Percentiles rank a stretch among this genome's conserved stretches.
Evolutionary conservation across 2,888 invertebrate genomes (phyloP).

Genomic region (Coremacera marginata): DNA sequence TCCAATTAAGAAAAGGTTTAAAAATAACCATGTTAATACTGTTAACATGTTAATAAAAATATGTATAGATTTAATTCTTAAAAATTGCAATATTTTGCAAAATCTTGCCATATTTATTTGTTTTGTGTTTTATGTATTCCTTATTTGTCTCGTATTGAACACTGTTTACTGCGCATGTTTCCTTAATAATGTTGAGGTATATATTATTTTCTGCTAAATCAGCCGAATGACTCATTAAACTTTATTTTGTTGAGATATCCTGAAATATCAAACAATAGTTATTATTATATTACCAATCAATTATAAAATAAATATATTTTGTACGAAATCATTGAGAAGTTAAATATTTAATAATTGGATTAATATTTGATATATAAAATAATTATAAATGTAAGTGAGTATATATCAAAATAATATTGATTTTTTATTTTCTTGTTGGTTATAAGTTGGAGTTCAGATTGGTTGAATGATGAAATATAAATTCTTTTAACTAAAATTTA

Average conservation of each 20-base stretch:
- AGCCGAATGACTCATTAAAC: constrained; percentile 4
- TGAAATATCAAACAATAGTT: not conserved
- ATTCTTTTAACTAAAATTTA: too few relatives aligned
- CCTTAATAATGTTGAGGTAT: constrained; percentile 7
- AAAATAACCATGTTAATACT: too few relatives aligned
- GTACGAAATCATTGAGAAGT: not conserved
- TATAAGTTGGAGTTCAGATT: not conserved
- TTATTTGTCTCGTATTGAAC: not conserved
- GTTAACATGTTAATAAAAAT: too few relatives aligned
- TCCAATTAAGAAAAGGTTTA: too few relatives aligned
- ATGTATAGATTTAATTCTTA: too few relatives aligned
- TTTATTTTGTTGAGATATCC: not conserved
- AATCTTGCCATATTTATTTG: too few relatives aligned
- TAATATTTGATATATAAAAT: not conserved
- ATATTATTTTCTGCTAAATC: constrained; percentile 21
- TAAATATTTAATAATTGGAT: not conserved
- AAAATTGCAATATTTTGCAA: too few relatives aligned
- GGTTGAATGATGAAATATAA: not conserved
- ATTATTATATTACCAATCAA: not conserved
- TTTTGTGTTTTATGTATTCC: not conserved
- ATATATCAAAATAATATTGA: constrained; percentile 2
- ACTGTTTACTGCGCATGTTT: constrained; percentile 25
- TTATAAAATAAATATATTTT: not conserved
- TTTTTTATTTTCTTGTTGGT: not conserved
- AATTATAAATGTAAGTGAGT: not conserved